Evolutionary conservation across 2,797 vertebrate genomes (phyloP).

Genomic region (Leptodactylus fallax): DNA sequence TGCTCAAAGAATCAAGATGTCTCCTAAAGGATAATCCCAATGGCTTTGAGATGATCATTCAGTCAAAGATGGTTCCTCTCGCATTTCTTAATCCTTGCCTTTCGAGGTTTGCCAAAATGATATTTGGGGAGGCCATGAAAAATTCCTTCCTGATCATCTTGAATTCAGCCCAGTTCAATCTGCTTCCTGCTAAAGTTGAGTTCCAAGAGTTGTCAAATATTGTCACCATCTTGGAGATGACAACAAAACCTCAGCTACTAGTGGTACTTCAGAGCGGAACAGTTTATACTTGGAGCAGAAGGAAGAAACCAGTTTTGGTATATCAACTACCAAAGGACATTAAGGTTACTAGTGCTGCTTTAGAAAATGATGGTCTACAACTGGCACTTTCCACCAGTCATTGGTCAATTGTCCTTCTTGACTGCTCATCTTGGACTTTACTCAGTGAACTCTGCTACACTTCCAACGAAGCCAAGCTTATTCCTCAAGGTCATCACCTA

Average conservation of each 20-base stretch:
- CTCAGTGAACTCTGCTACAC: constrained; percentile 69
- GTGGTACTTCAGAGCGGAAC: constrained; percentile 69
- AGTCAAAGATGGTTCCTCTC: constrained; percentile 75
- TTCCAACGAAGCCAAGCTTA: not conserved
- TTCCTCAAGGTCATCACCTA: constrained; percentile 65
- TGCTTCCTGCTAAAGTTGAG: constrained; percentile 60
- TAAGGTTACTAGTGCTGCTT: constrained; percentile 70
- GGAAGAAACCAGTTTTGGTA: constrained; percentile 64
- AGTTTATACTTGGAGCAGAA: constrained; percentile 74
- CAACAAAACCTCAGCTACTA: constrained; percentile 63
- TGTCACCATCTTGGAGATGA: constrained; percentile 65
- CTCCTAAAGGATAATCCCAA: constrained; percentile 69
- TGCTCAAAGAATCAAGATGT: constrained; percentile 73
- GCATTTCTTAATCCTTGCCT: constrained; percentile 72
- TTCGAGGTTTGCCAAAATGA: constrained; percentile 66
- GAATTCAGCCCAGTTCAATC: constrained; percentile 70
- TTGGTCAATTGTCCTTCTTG: constrained; percentile 73
- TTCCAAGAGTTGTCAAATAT: constrained; percentile 60
- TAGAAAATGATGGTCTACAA: constrained; percentile 65
- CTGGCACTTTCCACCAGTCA: constrained; percentile 74
- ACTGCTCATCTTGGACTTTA: constrained; percentile 65
- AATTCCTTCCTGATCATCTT: constrained; percentile 64
- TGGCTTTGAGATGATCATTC: constrained; percentile 73
- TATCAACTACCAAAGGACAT: constrained; percentile 67
- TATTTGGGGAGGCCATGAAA: constrained; percentile 65